These are phyloP conservation scores for Electrona antarctica DNA, from an alignment of 2,113 vertebrate species.

Conservation along the genomic window DNA sequence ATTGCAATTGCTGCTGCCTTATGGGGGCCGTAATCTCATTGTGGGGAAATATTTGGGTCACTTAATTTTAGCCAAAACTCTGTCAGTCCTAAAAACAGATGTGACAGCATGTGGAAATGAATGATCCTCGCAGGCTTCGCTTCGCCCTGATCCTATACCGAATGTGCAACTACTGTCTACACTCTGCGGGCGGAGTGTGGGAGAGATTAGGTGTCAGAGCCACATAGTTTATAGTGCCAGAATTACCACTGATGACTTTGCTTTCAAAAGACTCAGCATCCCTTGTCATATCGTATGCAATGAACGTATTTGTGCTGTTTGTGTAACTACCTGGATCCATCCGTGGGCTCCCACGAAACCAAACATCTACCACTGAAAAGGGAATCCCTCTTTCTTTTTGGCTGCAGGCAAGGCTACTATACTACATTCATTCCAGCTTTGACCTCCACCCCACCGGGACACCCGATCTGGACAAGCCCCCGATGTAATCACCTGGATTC, in stretches of 20 bases:
- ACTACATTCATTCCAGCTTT: no score
- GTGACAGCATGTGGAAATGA: conserved; percentile 64
- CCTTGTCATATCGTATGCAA: conserved; percentile 52
- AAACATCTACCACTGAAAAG: no score
- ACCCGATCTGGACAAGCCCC: no score
- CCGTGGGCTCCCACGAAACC: no score
- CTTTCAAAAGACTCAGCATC: conserved; percentile 50
- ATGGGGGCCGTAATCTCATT: conserved; percentile 19
- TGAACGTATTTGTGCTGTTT: conserved; percentile 32
- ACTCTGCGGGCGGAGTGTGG: conserved; percentile 40
- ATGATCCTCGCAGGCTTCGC: conserved; percentile 34
- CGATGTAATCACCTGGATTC: no score
- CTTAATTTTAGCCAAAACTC: conserved; percentile 55
- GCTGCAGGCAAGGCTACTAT: no score
- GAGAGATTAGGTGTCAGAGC: conserved; percentile 67
- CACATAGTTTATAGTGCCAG: conserved; percentile 70
- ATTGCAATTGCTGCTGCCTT: conserved; percentile 37
- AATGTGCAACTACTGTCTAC: conserved; percentile 62
- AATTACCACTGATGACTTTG: conserved; percentile 50
- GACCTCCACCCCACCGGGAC: no score
- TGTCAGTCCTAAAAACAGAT: conserved; percentile 69
- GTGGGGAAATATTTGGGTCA: conserved; percentile 49
- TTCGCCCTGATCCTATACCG: conserved; percentile 57
- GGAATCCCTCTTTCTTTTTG: no score
- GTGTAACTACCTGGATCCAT: no score